phyloP scores from a whole-genome alignment of 2,797 vertebrate genomes.

The Oryzias dopingdopingensis region DNA sequence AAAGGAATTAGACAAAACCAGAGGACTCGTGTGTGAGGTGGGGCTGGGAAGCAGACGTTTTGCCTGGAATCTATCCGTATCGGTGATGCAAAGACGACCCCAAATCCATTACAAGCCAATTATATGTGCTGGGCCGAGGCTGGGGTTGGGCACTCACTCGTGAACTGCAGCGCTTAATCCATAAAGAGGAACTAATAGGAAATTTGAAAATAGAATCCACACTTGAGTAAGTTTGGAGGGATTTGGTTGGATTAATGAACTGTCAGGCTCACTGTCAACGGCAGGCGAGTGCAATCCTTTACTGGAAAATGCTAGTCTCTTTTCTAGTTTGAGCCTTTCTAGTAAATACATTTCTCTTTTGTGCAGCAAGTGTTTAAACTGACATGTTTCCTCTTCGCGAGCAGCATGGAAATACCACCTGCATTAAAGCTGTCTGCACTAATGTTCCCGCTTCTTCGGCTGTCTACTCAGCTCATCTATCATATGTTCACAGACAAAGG shows the following conservation, averaged over 20 bases:
- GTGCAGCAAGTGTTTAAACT: slow-evolving; percentile 38
- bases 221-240: slow-evolving; percentile 79
- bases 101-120: slow-evolving; percentile 82
- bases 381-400: slow-evolving; percentile 40
- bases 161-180: slow-evolving; percentile 78
- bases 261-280: slow-evolving; percentile 78
- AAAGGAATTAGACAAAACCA: slow-evolving; percentile 52
- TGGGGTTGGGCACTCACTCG: slow-evolving; percentile 65
- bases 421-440: slow-evolving; percentile 44
- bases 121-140: slow-evolving; percentile 67
- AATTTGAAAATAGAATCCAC: slow-evolving; percentile 82
- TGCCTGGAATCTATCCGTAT: slow-evolving; percentile 68
- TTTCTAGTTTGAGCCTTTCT: slow-evolving; percentile 48
- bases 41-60: slow-evolving; percentile 48
- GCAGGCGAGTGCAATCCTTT: slow-evolving; percentile 73
- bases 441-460: slow-evolving; percentile 46
- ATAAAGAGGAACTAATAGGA: slow-evolving; percentile 81
- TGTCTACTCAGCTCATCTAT: slow-evolving; percentile 42
- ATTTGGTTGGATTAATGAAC: slow-evolving; percentile 82
- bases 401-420: slow-evolving; percentile 38
- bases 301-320: slow-evolving; percentile 58
- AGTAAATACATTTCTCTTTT: slow-evolving; percentile 39
- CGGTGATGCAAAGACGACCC: slow-evolving; percentile 71
- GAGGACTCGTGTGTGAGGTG: slow-evolving; percentile 30
- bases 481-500: slow-evolving; percentile 14